Percentiles rank a stretch among this genome's conserved stretches.
These are phyloP conservation scores for Lasiommata megera DNA, from an alignment of 2,888 invertebrate species.

Conservation along the genomic window DNA sequence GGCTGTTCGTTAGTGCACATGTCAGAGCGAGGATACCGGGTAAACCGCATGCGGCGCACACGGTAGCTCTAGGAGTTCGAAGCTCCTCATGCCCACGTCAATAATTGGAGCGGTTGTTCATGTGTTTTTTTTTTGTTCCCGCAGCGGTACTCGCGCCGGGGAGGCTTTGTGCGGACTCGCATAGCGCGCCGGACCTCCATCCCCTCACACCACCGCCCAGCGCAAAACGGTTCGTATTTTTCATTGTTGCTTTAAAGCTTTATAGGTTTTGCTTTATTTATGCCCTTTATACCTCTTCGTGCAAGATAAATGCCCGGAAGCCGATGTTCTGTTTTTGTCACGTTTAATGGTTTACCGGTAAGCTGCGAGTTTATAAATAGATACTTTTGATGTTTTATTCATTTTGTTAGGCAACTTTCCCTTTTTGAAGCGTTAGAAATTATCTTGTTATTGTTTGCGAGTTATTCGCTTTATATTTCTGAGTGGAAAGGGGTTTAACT, in stretches of 20 bases:
- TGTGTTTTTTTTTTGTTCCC: constrained; percentile 66
- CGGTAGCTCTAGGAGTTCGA: constrained; percentile 36
- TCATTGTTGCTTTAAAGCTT: constrained; percentile 80
- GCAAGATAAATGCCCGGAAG: constrained; percentile 69
- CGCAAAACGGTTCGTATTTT: constrained; percentile 80
- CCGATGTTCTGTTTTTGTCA: constrained; percentile 68
- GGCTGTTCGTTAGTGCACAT: not conserved
- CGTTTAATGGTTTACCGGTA: constrained; percentile 51
- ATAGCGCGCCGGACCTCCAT: constrained; percentile 43
- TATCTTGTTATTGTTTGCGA: constrained; percentile 7
- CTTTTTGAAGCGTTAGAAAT: constrained; percentile 1
- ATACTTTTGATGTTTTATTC: constrained; percentile 2
- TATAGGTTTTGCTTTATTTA: constrained; percentile 80
- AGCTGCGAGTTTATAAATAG: constrained; percentile 12
- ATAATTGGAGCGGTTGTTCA: constrained; percentile 78
- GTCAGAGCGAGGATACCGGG: not conserved
- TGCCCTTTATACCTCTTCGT: constrained; percentile 72
- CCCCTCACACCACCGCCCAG: constrained; percentile 50
- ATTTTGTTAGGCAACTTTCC: constrained; percentile 1
- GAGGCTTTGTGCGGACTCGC: constrained; percentile 63
- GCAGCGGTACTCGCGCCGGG: constrained; percentile 68
- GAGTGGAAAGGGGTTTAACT: not conserved
- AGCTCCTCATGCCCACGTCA: constrained; percentile 72
- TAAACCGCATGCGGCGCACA: constrained; percentile 22
- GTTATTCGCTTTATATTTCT: not conserved